These are phyloP conservation scores for Lepidurus apus DNA, from an alignment of 1,140 invertebrate species.

Conservation along the genomic window DNA sequence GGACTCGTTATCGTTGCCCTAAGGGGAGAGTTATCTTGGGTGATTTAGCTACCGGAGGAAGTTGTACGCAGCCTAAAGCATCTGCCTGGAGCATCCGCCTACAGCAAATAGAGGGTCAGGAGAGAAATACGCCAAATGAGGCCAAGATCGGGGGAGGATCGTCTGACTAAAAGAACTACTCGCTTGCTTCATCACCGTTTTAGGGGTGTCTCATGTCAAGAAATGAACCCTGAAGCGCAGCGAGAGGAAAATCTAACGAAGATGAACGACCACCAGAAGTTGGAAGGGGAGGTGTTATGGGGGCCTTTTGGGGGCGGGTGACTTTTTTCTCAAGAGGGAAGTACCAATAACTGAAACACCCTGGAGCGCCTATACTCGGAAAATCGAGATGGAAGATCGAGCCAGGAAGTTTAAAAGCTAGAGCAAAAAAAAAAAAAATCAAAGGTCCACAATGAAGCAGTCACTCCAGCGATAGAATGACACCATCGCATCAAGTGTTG, in stretches of 20 bases:
- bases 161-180: not conserved
- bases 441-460: no score
- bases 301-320: not conserved
- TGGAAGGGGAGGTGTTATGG: not conserved
- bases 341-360: conserved; percentile 5
- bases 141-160: not conserved
- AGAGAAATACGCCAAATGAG: not conserved
- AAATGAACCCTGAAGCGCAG: not conserved
- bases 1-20: not conserved
- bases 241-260: not conserved
- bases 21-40: not conserved
- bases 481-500: no score
- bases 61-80: not conserved
- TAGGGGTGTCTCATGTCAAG: not conserved
- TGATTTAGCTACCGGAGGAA: not conserved
- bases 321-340: conserved; percentile 14
- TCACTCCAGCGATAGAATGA: no score
- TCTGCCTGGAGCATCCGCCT: not conserved
- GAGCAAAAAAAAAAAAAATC: not conserved
- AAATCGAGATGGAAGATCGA: not conserved
- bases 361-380: not conserved
- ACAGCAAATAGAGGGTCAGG: not conserved
- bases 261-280: not conserved
- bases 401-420: not conserved
- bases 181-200: not conserved